Conservation (phyloP, 2,797 vertebrate genomes). For the Microctenopoma lineatum region DNA sequence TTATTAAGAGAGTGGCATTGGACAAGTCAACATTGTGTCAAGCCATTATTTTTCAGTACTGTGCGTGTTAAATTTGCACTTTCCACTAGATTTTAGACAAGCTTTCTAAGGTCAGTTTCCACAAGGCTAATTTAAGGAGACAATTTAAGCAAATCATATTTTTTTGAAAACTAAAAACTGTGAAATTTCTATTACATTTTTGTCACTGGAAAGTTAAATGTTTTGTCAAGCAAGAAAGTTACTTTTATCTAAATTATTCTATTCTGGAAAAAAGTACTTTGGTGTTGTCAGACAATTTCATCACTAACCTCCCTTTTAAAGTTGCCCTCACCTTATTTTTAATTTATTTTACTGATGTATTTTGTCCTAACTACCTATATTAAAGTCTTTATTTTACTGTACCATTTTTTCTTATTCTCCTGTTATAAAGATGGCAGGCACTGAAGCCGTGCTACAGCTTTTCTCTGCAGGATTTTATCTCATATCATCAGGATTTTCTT, state of each 20-base stretch:
- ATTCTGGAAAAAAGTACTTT: neutral
- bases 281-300: neutral
- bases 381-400: neutral
- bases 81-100: no score
- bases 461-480: no score
- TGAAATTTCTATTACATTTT: slow-evolving; percentile 22
- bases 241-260: neutral
- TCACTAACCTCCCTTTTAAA: neutral
- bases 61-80: no score
- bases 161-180: neutral
- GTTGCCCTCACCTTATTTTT: neutral
- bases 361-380: neutral
- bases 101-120: neutral
- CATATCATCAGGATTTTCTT: neutral
- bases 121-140: neutral
- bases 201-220: neutral
- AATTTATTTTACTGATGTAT: neutral
- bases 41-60: no score
- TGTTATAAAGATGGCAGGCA: neutral
- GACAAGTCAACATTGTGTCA: no score
- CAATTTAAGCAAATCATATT: neutral
- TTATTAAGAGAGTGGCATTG: no score
- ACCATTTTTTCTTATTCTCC: neutral
- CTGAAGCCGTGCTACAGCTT: neutral
- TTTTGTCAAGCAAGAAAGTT: slow-evolving; percentile 5